Base-by-base conservation (phyloP, 2,888 invertebrate species). In the Drosophila prostipennis region DNA sequence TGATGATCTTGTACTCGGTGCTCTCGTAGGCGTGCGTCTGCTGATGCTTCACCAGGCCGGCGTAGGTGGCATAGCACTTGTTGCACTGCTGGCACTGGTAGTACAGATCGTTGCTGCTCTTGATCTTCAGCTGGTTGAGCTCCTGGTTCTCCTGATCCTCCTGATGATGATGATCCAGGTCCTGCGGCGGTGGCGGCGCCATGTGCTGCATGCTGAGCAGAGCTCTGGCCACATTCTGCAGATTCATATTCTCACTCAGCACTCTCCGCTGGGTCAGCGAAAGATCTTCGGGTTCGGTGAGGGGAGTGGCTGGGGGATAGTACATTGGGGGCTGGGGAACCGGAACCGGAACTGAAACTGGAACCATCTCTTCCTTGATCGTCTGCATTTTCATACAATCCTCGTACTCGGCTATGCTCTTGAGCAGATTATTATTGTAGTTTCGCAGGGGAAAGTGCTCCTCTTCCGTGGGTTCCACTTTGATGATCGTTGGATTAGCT, bases 61-160 rank as follows among this genome's bases (percentile, higher is more conserved):
- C 86, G 56, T 91, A 91, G 13, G 91, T 92, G 53, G 91, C 90
- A 71, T 92, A 92, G 63, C 91, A 92, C 82, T 92, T 92, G 80
- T 89, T 91, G 83, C 91, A 92, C 61, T 89, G 91, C 71, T 91
- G 90, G 55, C 91, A 92, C 72, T 91, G 91, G 74, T 91, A 92
- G 74, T 92, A 92, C 42, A 90, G 83, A 77, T 91, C 91, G 54
- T 89, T 89, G 76, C 63, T 87, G 61, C 79, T 81, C 59, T 89
- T 89, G 60, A 87, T 76, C 72, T 91, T 89, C 16, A 90, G 45
- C 29, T 60, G 69, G 11, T 69, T 69, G 14, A 55, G 69, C 4
- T 59, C 72, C 2, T 51, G 69, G 16, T 74, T 70, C 48, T 78
- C 82, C 71, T 82, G 85, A 2, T 57, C 45, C 53, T 82, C 75